phyloP scores from a whole-genome alignment of 2,797 vertebrate genomes.

The Fistularia tabacaria region DNA sequence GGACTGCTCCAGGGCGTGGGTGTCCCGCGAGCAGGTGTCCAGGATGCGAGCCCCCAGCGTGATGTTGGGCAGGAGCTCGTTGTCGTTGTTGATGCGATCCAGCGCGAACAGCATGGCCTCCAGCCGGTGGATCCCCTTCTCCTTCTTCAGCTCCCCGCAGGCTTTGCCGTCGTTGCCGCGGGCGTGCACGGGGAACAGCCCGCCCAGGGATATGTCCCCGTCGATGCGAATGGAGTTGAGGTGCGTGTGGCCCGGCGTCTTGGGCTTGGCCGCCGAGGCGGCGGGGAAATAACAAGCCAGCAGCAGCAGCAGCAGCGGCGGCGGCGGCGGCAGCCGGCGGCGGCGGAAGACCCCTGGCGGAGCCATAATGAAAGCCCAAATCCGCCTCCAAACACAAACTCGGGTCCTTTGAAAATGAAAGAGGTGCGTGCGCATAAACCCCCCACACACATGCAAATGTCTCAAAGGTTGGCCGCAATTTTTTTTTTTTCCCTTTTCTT shows the following conservation, averaged over 20 bases:
- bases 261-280: constrained; percentile 81
- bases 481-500: constrained; percentile 21
- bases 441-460: constrained; percentile 52
- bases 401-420: constrained; percentile 62
- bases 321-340: constrained; percentile 36
- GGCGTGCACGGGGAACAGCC: constrained; percentile 91
- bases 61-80: constrained; percentile 93
- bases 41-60: constrained; percentile 92
- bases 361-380: constrained; percentile 71
- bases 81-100: constrained; percentile 95
- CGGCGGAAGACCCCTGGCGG: constrained; percentile 46
- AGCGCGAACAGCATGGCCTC: constrained; percentile 96
- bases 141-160: constrained; percentile 95
- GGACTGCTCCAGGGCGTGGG: constrained; percentile 94
- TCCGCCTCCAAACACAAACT: constrained; percentile 60
- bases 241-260: constrained; percentile 86
- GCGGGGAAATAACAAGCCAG: constrained; percentile 52
- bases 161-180: constrained; percentile 88
- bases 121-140: constrained; percentile 92
- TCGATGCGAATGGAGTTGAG: constrained; percentile 96
- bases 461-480: constrained; percentile 50
- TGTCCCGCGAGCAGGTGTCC: constrained; percentile 95
- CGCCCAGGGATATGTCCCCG: constrained; percentile 92
- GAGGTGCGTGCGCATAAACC: constrained; percentile 35
- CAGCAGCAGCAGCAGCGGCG: constrained; percentile 48